Conservation (phyloP, 2,113 vertebrate species). For the Callithrix jacchus region DNA sequence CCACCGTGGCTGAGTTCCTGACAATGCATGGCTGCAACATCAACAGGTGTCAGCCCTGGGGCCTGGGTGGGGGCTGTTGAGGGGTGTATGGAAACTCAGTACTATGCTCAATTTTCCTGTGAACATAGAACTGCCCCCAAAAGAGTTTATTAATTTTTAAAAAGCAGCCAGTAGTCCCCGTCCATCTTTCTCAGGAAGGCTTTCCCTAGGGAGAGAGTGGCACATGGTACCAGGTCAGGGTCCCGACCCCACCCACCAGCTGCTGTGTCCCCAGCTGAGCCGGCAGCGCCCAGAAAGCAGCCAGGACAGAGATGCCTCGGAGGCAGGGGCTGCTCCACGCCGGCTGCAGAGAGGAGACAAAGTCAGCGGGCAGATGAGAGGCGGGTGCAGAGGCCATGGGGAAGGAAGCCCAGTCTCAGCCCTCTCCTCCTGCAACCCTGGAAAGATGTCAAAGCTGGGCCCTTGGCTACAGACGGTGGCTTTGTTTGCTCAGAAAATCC, state of each 20-base stretch:
- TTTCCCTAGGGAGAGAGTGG: not conserved
- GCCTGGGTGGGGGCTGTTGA: too few relatives aligned
- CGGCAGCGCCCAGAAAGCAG: fast-evolving
- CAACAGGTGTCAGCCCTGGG: too few relatives aligned
- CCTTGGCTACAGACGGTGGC: not conserved
- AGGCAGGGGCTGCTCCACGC: not conserved
- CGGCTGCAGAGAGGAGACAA: not conserved
- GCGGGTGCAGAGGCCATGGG: not conserved
- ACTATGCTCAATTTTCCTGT: not conserved
- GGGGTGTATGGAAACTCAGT: too few relatives aligned
- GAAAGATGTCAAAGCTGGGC: not conserved
- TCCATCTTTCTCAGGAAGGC: not conserved
- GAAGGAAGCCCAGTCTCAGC: not conserved
- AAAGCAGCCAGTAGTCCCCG: not conserved
- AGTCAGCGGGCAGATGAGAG: not conserved
- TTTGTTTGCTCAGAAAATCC: not conserved
- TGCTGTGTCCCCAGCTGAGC: too few relatives aligned
- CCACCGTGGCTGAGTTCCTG: too few relatives aligned
- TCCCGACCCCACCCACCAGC: too few relatives aligned
- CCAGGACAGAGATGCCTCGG: not conserved
- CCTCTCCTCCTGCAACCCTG: not conserved
- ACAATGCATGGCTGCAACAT: not conserved
- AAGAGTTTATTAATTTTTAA: not conserved
- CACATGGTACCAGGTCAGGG: not conserved
- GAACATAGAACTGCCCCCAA: not conserved